Percentiles rank a stretch among this genome's conserved stretches.
These are phyloP conservation scores for Sapajus apella DNA, from an alignment of 2,113 vertebrate species.

Conservation along the genomic window DNA sequence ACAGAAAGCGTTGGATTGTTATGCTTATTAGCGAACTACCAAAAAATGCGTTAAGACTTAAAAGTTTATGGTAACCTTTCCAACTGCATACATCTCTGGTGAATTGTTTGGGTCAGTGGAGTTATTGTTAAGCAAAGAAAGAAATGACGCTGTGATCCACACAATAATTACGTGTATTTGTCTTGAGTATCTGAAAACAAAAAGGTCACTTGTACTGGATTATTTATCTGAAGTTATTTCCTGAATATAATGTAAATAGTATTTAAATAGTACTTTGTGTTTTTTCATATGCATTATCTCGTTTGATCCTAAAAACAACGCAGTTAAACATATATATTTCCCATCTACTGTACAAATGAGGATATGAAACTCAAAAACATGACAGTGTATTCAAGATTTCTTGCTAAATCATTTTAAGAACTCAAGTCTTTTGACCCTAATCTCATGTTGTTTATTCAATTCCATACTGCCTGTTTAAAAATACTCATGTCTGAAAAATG, in stretches of 20 bases:
- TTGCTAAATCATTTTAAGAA: slow-evolving; percentile 28
- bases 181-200: slow-evolving; percentile 22
- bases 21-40: background rate
- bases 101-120: slow-evolving; percentile 33
- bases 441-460: slow-evolving; percentile 15
- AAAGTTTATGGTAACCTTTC: slow-evolving; percentile 61
- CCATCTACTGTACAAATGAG: background rate
- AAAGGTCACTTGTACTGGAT: background rate
- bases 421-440: background rate
- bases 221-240: slow-evolving; percentile 25
- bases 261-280: background rate
- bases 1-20: background rate
- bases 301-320: background rate
- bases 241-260: slow-evolving; percentile 13
- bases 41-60: background rate
- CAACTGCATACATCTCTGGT: background rate
- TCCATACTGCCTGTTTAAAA: slow-evolving; percentile 32
- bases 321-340: background rate
- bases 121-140: slow-evolving; percentile 49
- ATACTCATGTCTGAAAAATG: background rate
- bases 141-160: background rate
- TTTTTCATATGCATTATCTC: background rate
- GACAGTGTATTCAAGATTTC: background rate
- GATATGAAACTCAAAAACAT: slow-evolving; percentile 3
- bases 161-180: slow-evolving; percentile 10